A percentile compares a stretch with the other conserved stretches of the same genome.
These are phyloP conservation scores for Tenualosa thibaudeaui DNA, from an alignment of 2,797 vertebrate genomes.

Conservation along the genomic window DNA sequence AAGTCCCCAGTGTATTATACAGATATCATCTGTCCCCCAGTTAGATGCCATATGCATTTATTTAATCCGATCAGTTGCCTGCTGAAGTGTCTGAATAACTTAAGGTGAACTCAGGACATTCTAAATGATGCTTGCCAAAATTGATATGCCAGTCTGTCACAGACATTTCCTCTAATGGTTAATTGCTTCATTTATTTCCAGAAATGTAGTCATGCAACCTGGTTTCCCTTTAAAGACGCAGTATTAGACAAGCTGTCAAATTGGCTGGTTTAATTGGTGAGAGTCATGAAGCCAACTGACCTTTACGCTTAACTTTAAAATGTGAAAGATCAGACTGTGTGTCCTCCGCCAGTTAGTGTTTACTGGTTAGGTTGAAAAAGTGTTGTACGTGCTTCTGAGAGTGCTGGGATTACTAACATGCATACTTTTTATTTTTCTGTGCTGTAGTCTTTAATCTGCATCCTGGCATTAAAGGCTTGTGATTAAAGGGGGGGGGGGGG, in stretches of 20 bases:
- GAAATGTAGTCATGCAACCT: not conserved
- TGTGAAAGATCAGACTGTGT: not conserved
- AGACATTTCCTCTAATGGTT: slow-evolving; percentile 4
- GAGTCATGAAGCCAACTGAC: slow-evolving; percentile 6
- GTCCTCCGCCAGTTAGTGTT: not conserved
- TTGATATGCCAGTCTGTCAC: not conserved
- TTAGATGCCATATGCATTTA: not conserved
- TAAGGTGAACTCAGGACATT: not conserved
- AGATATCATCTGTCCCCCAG: not conserved
- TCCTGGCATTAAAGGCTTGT: slow-evolving; percentile 34
- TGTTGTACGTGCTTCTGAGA: not conserved
- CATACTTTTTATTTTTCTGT: not conserved
- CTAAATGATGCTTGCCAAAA: not conserved
- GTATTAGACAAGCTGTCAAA: not conserved
- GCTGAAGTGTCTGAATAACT: slow-evolving; percentile 2
- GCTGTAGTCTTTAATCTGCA: slow-evolving; percentile 47
- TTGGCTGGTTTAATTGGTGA: not conserved
- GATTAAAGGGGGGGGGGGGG: slow-evolving; percentile 19
- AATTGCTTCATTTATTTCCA: not conserved
- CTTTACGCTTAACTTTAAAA: not conserved
- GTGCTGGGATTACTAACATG: not conserved
- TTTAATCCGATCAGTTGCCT: not conserved
- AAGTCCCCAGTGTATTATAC: too few relatives aligned
- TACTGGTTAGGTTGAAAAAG: not conserved
- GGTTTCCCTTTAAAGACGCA: not conserved